Evolutionary conservation across 2,113 vertebrate genomes (phyloP).

Genomic region (Microcebus ravelobensis): DNA sequence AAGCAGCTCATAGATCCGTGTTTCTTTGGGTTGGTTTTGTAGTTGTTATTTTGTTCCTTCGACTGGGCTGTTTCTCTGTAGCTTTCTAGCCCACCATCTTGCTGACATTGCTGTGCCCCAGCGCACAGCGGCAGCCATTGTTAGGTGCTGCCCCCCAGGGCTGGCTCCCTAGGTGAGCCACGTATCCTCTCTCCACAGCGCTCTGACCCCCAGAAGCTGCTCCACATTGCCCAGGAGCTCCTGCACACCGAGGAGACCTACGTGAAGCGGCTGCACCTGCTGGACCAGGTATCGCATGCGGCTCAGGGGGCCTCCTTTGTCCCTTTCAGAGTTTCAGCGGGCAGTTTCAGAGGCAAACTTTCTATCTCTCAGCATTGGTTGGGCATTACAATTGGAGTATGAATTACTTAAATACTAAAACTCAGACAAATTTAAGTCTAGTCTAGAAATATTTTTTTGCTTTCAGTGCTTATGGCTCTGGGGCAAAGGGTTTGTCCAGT

Average conservation of each 20-base stretch:
- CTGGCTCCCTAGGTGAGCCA: not conserved
- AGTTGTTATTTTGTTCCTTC: not conserved
- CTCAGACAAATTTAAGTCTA: not conserved
- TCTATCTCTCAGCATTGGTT: not conserved
- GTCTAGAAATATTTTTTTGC: not conserved
- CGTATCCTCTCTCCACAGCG: conserved; percentile 83
- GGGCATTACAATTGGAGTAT: not conserved
- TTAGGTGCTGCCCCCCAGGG: not conserved
- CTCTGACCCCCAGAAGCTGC: conserved; percentile 92
- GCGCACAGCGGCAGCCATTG: no score
- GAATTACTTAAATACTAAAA: not conserved
- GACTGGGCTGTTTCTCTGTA: not conserved
- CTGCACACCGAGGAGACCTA: conserved; percentile 97
- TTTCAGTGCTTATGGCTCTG: not conserved
- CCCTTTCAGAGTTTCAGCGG: not conserved
- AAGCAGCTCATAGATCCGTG: not conserved
- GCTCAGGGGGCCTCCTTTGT: not conserved
- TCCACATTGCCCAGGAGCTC: conserved; percentile 96
- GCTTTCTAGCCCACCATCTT: not conserved
- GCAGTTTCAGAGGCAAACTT: not conserved
- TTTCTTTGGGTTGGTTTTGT: not conserved
- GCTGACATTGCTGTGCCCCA: not conserved
- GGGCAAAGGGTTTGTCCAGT: not conserved
- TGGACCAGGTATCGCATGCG: conserved; percentile 92
- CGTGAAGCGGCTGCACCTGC: conserved; percentile 94